Evolutionary conservation across 2,113 vertebrate species (phyloP).

Genomic region (Elephas maximus): DNA sequence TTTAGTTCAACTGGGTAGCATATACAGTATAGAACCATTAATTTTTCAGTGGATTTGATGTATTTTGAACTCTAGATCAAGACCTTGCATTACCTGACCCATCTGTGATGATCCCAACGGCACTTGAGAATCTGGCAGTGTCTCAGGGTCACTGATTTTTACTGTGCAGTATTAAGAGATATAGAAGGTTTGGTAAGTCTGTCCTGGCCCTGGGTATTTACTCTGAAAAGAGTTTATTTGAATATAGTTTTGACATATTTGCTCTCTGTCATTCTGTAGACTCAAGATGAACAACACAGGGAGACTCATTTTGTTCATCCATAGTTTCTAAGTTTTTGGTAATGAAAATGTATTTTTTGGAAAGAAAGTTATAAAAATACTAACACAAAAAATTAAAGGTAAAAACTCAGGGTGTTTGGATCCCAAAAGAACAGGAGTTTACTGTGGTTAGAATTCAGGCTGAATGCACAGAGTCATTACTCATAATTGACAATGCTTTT

Average conservation of each 20-base stretch:
- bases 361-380: slow-evolving; percentile 68
- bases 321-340: slow-evolving; percentile 9
- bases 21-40: background rate
- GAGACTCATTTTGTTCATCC: slow-evolving; percentile 13
- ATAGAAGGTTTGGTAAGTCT: slow-evolving; percentile 12
- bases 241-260: background rate
- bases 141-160: slow-evolving; percentile 40
- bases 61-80: slow-evolving; percentile 33
- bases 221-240: slow-evolving; percentile 46
- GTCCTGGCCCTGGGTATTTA: slow-evolving; percentile 15
- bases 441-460: slow-evolving; percentile 61
- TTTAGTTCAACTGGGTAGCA: background rate
- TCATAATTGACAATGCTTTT: slow-evolving; percentile 9
- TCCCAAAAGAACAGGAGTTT: slow-evolving; percentile 61
- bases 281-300: slow-evolving; percentile 10
- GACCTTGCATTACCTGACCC: background rate
- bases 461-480: slow-evolving; percentile 45
- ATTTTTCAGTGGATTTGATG: slow-evolving; percentile 34
- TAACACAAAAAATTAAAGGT: slow-evolving; percentile 66
- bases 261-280: slow-evolving; percentile 2
- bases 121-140: slow-evolving; percentile 58
- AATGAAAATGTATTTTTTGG: slow-evolving; percentile 57
- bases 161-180: slow-evolving; percentile 14
- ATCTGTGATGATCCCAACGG: slow-evolving; percentile 64
- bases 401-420: slow-evolving; percentile 55